Base-by-base conservation (phyloP, 1,140 invertebrate genomes). In the Drosophila aff. region DNA sequence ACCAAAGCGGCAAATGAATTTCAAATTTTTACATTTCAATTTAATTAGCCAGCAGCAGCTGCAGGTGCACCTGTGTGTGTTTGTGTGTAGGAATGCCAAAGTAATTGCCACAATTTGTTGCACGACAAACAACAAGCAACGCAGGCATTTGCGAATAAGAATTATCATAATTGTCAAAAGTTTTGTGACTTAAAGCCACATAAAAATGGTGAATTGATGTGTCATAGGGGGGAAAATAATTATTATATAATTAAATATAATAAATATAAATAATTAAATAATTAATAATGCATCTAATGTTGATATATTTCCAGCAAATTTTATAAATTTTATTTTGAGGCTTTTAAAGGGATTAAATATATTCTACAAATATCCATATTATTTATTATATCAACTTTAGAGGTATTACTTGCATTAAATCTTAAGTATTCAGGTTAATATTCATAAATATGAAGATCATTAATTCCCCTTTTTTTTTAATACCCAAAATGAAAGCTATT, bases 21-120 rank as follows among this genome's bases (percentile, higher is more conserved):
- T 58, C 38, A 36, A 55, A 40, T 63, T 59, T 46, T n/a, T 23
- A 18, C 21, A 41, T 57, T 44, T 36, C 52, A 80, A 66, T 76
- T 84, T 80, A 76, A 83, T 84, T 66, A 76, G 81, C 73, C 60
- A 28, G 49, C 60, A 28, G 49, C 44, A 79, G 68, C 44, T 46
- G 53, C 74, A 41, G 55, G 26, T 36, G 26, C 15, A n/a, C 26
- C 23, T 28, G 46, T 28, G 26, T 50, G 11, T 63, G 38, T 49
- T 23, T 28, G 26, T 50, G 11, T 63, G 38, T 41, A 73, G 46
- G 77, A 84, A 84, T 84, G 77, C 60, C 82, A 57, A 71, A 58
- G 74, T 78, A 85, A 85, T 82, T 85, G 79, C 59, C 52, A 81
- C 74, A 86, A 86, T 82, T 86, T 76, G 82, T 52, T 78, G 73